phyloP scores from a whole-genome alignment of 2,888 invertebrate species.

The Philopedon plagiatum region DNA sequence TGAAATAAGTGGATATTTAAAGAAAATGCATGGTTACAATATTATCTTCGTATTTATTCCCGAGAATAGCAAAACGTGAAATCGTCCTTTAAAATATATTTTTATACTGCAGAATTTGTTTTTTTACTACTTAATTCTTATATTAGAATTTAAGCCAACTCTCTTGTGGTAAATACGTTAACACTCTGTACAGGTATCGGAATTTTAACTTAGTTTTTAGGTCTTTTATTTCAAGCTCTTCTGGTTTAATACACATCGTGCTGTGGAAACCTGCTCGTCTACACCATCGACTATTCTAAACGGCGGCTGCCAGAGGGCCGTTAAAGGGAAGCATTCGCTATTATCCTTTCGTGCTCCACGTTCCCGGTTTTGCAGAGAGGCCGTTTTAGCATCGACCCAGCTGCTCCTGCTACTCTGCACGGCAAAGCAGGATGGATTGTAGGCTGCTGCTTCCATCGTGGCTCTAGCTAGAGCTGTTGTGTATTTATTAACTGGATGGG shows the following conservation, averaged over 20 bases:
- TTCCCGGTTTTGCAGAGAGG: slow-evolving; percentile 34
- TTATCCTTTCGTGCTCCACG: slow-evolving; percentile 35
- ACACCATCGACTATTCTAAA: slow-evolving; percentile 18
- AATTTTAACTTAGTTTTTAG: too few relatives aligned
- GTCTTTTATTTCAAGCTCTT: too few relatives aligned
- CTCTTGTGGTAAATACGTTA: too few relatives aligned
- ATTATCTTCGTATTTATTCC: background rate
- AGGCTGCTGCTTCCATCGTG: slow-evolving; percentile 5
- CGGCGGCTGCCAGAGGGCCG: slow-evolving; percentile 16
- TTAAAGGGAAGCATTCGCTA: slow-evolving; percentile 33
- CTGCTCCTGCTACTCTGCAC: slow-evolving; percentile 22
- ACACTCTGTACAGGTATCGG: too few relatives aligned
- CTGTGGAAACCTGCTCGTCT: slow-evolving; percentile 14
- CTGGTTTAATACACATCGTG: background rate
- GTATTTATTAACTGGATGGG: slow-evolving; percentile 2
- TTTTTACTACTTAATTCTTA: too few relatives aligned
- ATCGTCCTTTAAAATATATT: too few relatives aligned
- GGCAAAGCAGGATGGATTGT: slow-evolving; percentile 10
- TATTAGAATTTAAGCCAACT: too few relatives aligned
- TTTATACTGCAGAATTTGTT: too few relatives aligned
- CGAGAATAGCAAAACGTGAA: background rate
- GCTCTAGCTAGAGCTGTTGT: background rate
- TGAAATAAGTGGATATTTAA: slow-evolving; percentile 5
- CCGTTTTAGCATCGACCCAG: slow-evolving; percentile 27
- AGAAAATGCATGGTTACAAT: slow-evolving; percentile 8